These are phyloP conservation scores for Antitype chi DNA, from an alignment of 2,888 invertebrate genomes.

Conservation along the genomic window DNA sequence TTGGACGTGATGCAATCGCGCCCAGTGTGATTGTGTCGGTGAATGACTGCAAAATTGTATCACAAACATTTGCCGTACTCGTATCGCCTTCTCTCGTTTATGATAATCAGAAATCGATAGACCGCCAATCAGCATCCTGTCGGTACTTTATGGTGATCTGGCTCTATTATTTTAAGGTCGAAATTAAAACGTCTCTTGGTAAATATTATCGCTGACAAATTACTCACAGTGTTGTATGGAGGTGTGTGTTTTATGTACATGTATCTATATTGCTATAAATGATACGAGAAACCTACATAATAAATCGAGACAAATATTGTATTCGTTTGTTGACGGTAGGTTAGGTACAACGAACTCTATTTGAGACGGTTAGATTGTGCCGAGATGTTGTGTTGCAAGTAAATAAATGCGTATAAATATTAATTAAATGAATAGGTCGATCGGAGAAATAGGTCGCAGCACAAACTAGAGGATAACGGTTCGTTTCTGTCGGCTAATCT, in stretches of 20 bases:
- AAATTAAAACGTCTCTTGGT: not conserved
- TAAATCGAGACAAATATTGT: constrained; percentile 20
- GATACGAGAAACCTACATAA: constrained; percentile 17
- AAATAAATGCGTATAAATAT: constrained; percentile 47
- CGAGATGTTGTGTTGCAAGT: constrained; percentile 24
- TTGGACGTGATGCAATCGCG: constrained; percentile 80
- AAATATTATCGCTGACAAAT: constrained; percentile 14
- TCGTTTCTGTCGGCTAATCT: constrained; percentile 56
- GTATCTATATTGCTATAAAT: not conserved
- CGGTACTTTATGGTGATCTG: not conserved
- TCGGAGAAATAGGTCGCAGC: constrained; percentile 58
- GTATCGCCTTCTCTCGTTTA: constrained; percentile 33
- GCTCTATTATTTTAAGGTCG: constrained; percentile 6
- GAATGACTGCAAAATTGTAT: constrained; percentile 76
- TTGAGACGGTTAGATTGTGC: constrained; percentile 19
- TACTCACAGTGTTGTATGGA: constrained; percentile 22
- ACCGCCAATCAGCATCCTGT: constrained; percentile 5
- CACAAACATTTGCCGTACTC: constrained; percentile 65
- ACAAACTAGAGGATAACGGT: constrained; percentile 61
- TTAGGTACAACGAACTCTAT: constrained; percentile 15
- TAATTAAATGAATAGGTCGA: constrained; percentile 50
- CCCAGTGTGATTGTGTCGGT: constrained; percentile 70
- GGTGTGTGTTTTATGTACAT: not conserved
- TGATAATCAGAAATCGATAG: constrained; percentile 11
- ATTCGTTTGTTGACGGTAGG: constrained; percentile 31